phyloP scores from a whole-genome alignment of 2,888 invertebrate species.

The Aphidoletes aphidimyza region DNA sequence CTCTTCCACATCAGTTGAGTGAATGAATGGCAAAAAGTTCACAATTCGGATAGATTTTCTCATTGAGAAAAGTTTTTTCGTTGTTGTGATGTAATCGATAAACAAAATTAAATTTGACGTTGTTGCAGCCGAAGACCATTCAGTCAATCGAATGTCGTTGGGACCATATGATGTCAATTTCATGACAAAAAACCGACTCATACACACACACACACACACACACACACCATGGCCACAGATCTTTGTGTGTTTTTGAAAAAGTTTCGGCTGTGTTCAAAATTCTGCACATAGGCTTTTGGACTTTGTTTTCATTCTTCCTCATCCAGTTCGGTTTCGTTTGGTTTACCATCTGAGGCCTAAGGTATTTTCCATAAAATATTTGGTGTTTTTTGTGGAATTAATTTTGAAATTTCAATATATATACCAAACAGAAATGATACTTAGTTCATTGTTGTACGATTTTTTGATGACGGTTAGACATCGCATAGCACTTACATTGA shows the following conservation, averaged over 20 bases:
- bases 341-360: constrained; percentile 13
- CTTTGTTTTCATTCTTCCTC: too few relatives aligned
- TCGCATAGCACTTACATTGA: not conserved
- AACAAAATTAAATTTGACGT: constrained; percentile 45
- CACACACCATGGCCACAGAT: too few relatives aligned
- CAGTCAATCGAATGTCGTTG: constrained; percentile 16
- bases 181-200: not conserved
- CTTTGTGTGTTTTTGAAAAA: not conserved
- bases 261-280: too few relatives aligned
- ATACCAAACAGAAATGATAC: not conserved
- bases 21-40: not conserved
- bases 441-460: not conserved
- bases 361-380: not conserved
- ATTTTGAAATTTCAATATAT: constrained; percentile 13
- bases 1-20: too few relatives aligned
- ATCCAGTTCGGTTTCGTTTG: not conserved
- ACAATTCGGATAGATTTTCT: not conserved
- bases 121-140: constrained; percentile 5
- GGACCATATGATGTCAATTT: constrained; percentile 37
- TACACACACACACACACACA: too few relatives aligned
- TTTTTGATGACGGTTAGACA: constrained; percentile 40
- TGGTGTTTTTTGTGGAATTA: not conserved
- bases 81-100: constrained; percentile 33
- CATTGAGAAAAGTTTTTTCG: not conserved
- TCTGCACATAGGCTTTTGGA: too few relatives aligned